Evolutionary conservation across 2,888 invertebrate genomes (phyloP), one percentile per base, ranked within the genome.

Genomic region (Drosophila koepferae): DNA sequence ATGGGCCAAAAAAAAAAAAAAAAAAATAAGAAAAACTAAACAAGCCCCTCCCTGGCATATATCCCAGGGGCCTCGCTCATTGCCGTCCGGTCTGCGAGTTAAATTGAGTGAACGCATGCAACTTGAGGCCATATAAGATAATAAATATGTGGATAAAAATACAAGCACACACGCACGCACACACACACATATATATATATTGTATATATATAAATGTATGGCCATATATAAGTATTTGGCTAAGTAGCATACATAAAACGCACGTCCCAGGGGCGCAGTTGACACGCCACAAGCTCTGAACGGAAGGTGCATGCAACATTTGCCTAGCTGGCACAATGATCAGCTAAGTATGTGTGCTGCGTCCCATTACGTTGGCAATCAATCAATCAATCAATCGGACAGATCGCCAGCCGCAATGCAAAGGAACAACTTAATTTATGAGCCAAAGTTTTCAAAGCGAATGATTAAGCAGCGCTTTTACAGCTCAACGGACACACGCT

Each of bases 21-120:
- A 77, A 65, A 43, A 41, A 73, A 77, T 62, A 43, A 43, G 18
- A 46, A 23, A n/a, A 74, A 78, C 79, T 78, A 69, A 74, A 36
- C 76, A 54, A 58, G 54, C 60, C 36, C 54, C 51, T 10, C 44
- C 9, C 44, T 8, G 40, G n/a, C 16, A 36, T 9, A 31, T 7
- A 18, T 79, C 77, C 77, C 74, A 56, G 74, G 74, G 79, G 77
- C 65, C 36, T 40, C 46, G 53, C 75, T 72, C 61, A 64, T 44
- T 41, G 41, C 56, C 44, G 68, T 72, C 69, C 79, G 62, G 74
- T 46, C 71, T 71, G 63, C 54, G 40, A 72, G 76, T 65, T 76
- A 79, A 86, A 85, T 86, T 83, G 84, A 77, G 81, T 71, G 72
- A 73, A 78, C 75, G 63, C 84, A 84, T 80, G 89, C 86, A 86